phyloP scores from a whole-genome alignment of 1,140 invertebrate species.

The Drosophila parvula region DNA sequence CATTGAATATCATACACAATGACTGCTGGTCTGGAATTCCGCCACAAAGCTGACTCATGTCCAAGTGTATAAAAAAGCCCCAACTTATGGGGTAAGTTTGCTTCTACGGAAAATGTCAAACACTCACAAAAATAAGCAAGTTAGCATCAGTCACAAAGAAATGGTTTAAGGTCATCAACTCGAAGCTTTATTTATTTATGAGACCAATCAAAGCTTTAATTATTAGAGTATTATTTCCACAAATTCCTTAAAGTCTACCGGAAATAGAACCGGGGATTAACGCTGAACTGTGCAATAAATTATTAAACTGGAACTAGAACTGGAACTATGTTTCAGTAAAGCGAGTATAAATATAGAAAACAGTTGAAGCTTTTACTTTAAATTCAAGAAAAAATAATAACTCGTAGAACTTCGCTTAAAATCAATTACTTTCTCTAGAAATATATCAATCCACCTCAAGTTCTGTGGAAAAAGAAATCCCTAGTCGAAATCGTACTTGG shows the following conservation, averaged over 20 bases:
- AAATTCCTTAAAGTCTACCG: constrained; percentile 18
- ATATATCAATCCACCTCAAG: background rate
- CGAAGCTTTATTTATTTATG: constrained; percentile 5
- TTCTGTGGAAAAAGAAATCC: background rate
- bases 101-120: constrained; percentile 37
- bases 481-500: background rate
- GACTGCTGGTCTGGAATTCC: constrained; percentile 15
- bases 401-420: no score
- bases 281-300: constrained; percentile 18
- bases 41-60: constrained; percentile 25
- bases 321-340: constrained; percentile 3
- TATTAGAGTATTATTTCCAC: background rate
- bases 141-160: constrained; percentile 4
- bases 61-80: constrained; percentile 18
- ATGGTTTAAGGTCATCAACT: constrained; percentile 15
- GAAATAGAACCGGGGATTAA: constrained; percentile 35
- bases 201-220: background rate
- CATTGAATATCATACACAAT: background rate
- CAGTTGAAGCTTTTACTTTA: background rate
- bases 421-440: background rate
- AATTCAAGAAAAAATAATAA: background rate
- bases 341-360: background rate
- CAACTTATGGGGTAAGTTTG: background rate
- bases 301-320: constrained; percentile 30
- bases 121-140: constrained; percentile 10